Conservation (phyloP, 2,888 invertebrate species). For the Digitonthophagus gazella region DNA sequence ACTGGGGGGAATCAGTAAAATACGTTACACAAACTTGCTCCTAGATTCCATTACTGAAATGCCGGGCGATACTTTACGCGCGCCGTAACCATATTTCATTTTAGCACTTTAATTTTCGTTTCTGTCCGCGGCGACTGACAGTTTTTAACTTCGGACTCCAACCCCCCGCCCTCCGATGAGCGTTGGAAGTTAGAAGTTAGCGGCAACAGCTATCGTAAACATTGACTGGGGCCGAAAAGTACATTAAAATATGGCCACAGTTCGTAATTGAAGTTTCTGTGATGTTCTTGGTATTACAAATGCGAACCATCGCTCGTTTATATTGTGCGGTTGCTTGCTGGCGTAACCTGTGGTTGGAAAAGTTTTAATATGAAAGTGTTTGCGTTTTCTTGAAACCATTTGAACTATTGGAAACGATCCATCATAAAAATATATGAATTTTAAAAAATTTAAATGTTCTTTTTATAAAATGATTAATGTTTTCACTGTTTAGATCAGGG, state of each 20-base stretch:
- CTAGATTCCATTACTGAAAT: slow-evolving; percentile 27
- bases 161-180: background rate
- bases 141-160: slow-evolving; percentile 17
- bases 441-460: too few relatives aligned
- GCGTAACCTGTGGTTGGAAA: too few relatives aligned
- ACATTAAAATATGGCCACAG: background rate
- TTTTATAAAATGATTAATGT: too few relatives aligned
- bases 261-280: background rate
- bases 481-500: too few relatives aligned
- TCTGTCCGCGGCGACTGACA: slow-evolving; percentile 19
- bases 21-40: slow-evolving; percentile 29
- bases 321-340: too few relatives aligned
- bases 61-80: slow-evolving; percentile 19
- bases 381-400: too few relatives aligned
- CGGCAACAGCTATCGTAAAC: background rate
- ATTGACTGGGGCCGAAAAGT: background rate
- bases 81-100: slow-evolving; percentile 24
- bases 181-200: background rate
- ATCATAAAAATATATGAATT: too few relatives aligned
- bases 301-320: background rate
- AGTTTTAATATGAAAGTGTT: too few relatives aligned
- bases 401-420: too few relatives aligned
- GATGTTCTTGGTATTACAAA: background rate
- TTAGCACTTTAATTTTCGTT: slow-evolving; percentile 25
- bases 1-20: slow-evolving; percentile 28